A percentile compares a stretch with the other conserved stretches of the same genome.
These are phyloP conservation scores for Agrotis clavis DNA, from an alignment of 2,888 invertebrate genomes.

Conservation along the genomic window DNA sequence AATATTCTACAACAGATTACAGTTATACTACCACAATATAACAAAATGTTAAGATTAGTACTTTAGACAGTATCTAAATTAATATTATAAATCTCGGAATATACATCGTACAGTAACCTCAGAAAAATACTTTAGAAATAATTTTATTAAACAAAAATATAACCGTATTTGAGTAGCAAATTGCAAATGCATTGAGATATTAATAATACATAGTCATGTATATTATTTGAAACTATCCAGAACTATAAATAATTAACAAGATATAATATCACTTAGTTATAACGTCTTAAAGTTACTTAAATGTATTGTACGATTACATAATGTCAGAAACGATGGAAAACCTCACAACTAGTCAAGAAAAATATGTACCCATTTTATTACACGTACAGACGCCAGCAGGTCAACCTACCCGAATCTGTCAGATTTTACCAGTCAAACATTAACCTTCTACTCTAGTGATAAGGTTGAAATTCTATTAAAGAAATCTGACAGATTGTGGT, in stretches of 20 bases:
- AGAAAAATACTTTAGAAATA: background rate
- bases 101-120: slow-evolving; percentile 9
- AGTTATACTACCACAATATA: slow-evolving; percentile 40
- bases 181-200: slow-evolving; percentile 37
- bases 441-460: too few relatives aligned
- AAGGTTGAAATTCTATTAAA: too few relatives aligned
- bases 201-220: background rate
- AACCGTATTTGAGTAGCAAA: slow-evolving; percentile 33
- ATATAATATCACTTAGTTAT: slow-evolving; percentile 66
- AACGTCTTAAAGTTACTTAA: slow-evolving; percentile 42
- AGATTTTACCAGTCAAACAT: too few relatives aligned
- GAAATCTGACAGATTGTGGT: too few relatives aligned
- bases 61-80: slow-evolving; percentile 14
- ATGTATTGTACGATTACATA: slow-evolving; percentile 29
- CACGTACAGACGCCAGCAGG: background rate
- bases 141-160: slow-evolving; percentile 1
- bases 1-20: slow-evolving; percentile 49
- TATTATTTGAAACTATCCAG: slow-evolving; percentile 40
- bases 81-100: slow-evolving; percentile 21
- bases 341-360: slow-evolving; percentile 13
- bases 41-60: slow-evolving; percentile 18
- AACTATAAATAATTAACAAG: slow-evolving; percentile 67
- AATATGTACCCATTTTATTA: slow-evolving; percentile 14
- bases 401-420: too few relatives aligned
- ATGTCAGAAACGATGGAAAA: slow-evolving; percentile 39